Evolutionary conservation across 2,113 vertebrate genomes (phyloP).

Genomic region (Arizona elegans): DNA sequence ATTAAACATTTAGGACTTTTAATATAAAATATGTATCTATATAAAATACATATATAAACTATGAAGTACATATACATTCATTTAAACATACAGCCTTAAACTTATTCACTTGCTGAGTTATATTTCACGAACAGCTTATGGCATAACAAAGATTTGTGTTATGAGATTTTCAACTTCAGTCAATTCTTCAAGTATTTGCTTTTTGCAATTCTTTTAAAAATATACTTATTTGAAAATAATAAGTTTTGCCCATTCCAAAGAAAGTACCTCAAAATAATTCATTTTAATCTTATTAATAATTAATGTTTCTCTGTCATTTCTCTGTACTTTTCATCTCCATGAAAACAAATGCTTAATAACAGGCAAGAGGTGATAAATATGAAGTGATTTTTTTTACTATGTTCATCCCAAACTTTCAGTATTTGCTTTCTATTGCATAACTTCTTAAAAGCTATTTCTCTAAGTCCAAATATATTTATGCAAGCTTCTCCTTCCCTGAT

Average conservation of each 20-base stretch:
- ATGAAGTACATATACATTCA: background rate
- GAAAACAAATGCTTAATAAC: background rate
- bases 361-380: background rate
- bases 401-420: background rate
- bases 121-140: background rate
- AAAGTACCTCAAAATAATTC: background rate
- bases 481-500: background rate
- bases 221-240: background rate
- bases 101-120: background rate
- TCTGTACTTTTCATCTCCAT: background rate
- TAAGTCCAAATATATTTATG: background rate
- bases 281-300: background rate
- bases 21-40: background rate
- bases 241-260: background rate
- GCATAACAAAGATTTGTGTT: background rate
- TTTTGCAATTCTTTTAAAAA: background rate
- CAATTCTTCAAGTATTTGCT: background rate
- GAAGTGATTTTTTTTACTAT: background rate
- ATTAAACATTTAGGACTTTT: background rate
- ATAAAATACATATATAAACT: background rate
- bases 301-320: background rate
- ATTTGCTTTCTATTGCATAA: background rate
- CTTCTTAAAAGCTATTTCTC: background rate
- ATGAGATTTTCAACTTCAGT: background rate
- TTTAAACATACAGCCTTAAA: background rate